phyloP scores from a whole-genome alignment of 2,113 vertebrate species.

The Corvus hawaiiensis region DNA sequence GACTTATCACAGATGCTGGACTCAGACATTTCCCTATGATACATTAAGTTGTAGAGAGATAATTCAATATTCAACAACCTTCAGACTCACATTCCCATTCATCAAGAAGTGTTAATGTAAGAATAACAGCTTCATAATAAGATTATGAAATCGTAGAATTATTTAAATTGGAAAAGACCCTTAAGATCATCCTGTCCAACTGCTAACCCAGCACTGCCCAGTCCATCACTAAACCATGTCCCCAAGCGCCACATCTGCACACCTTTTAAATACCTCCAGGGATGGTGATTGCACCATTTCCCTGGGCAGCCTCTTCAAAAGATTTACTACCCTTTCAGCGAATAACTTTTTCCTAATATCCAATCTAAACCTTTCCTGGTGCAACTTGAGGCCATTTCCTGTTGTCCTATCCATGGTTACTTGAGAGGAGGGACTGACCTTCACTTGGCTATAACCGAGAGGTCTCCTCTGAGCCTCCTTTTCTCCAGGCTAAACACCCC shows the following conservation, averaged over 20 bases:
- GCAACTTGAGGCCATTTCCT: neutral
- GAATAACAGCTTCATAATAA: neutral
- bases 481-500: neutral
- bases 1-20: neutral
- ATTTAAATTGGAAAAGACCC: neutral
- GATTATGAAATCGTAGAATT: neutral
- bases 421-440: neutral
- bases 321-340: neutral
- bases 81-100: neutral
- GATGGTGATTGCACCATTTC: neutral
- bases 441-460: neutral
- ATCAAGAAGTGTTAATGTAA: neutral
- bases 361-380: neutral
- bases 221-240: neutral
- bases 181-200: neutral
- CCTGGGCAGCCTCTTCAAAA: neutral
- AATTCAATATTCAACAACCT: neutral
- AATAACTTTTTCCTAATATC: neutral
- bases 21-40: neutral
- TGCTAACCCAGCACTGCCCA: neutral
- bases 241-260: neutral
- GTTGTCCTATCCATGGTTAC: neutral
- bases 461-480: neutral
- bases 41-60: neutral
- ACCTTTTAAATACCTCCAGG: neutral